Evolutionary conservation across 1,140 invertebrate species (phyloP), one percentile per base, ranked within the genome.

Genomic region (Brachionus plicatilis): DNA sequence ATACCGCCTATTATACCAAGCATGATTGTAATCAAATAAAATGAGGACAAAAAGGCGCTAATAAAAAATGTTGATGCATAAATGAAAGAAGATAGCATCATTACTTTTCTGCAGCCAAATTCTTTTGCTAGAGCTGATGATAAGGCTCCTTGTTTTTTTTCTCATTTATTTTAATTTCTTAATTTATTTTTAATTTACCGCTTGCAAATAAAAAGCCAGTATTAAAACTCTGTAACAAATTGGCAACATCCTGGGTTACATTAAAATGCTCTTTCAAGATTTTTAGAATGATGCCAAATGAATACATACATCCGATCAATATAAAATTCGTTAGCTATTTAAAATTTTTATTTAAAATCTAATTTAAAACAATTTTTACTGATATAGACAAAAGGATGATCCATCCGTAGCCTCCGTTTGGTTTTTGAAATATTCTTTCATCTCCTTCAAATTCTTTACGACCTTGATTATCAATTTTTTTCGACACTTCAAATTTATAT

Each of bases 91-190:
- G 97, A 97, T 2, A 93, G 86, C 14, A 98, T 94, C 0, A 94
- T 94, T 0, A 98, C 95, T 12, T 92, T 89, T 65, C 96, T 92
- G 89, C 97, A 97, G 12, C 96, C 96, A 86, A 94, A 98, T 83
- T 93, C 91, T 87, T 94, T 94, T n/a, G 92, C 89, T 82, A 97
- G 89, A 1, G 94, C 94, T 85, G 95, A 96, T 0, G 96, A 96
- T 87, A 98, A 93, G 1, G 97, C 96, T 85, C 97, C 97, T 93
- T 88, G 41, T 43, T 17, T 43, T 41, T 41, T n/a, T 17, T 43
- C 2, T 29, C 41, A 11, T 70, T 33, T 5, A 47, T 43, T 29
- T 60, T 17, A 24, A 11, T 17, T 80, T 56, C 2, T 56, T 68
- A 68, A 33, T 37, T 14, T 33, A 41, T 41, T 43, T 9, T 1